Percentiles rank a stretch among this genome's conserved stretches.
Evolutionary conservation across 1,140 invertebrate genomes (phyloP).

Genomic region (Trichomalopsis sarcophagae): DNA sequence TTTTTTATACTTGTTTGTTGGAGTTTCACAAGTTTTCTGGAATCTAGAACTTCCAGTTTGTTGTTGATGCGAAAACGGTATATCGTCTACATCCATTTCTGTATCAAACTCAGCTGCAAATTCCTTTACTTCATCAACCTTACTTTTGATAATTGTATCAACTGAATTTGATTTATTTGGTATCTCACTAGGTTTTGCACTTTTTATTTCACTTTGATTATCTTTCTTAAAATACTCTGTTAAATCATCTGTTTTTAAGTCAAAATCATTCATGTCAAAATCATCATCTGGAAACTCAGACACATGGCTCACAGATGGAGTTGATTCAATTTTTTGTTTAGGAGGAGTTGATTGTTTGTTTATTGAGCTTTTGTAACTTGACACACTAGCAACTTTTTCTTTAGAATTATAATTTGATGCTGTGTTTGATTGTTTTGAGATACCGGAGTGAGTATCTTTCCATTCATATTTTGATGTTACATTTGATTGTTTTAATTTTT

Average conservation of each 20-base stretch:
- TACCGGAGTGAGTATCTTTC: neutral
- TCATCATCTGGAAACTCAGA: slow-evolving; percentile 50
- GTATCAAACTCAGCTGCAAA: slow-evolving; percentile 17
- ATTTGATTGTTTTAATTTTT: slow-evolving; percentile 14
- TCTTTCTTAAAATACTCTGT: neutral
- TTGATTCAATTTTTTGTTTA: neutral
- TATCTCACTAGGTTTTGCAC: no score
- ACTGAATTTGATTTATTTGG: neutral
- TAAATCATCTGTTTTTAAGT: slow-evolving; percentile 44
- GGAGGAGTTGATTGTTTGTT: slow-evolving; percentile 12
- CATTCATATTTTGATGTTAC: neutral
- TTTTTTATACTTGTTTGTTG: slow-evolving; percentile 7
- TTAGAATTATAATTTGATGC: slow-evolving; percentile 15
- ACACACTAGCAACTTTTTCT: neutral
- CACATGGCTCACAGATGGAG: neutral
- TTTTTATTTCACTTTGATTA: no score
- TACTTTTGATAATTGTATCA: neutral
- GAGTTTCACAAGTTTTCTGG: neutral
- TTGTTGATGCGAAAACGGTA: neutral
- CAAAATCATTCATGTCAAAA: slow-evolving; percentile 57
- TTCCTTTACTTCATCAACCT: slow-evolving; percentile 13
- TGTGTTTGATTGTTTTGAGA: neutral
- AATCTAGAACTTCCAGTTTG: neutral
- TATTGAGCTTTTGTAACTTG: neutral
- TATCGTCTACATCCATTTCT: slow-evolving; percentile 3